These are phyloP conservation scores for Hyla sarda DNA, from an alignment of 2,113 vertebrate genomes.

Conservation along the genomic window DNA sequence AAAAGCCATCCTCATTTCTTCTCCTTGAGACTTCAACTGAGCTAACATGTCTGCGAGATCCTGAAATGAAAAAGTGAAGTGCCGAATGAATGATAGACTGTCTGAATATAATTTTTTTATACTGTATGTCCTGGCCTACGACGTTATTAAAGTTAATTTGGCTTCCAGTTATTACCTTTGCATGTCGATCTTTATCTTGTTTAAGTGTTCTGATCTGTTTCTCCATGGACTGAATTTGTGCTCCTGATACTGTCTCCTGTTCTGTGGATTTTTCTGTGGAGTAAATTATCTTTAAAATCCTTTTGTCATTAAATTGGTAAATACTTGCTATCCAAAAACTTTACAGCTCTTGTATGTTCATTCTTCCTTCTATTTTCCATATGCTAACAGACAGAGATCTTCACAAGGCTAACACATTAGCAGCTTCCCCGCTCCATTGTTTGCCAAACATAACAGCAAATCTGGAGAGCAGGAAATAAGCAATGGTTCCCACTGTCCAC, in stretches of 20 bases:
- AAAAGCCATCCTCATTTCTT: slow-evolving; percentile 61
- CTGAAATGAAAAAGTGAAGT: slow-evolving; percentile 47
- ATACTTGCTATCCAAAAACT: no score
- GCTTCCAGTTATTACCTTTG: slow-evolving; percentile 62
- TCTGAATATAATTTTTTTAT: not conserved
- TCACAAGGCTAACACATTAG: no score
- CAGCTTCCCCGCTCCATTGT: not conserved
- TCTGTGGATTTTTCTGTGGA: slow-evolving; percentile 16
- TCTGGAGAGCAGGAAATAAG: not conserved
- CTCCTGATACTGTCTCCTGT: slow-evolving; percentile 14
- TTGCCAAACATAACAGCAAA: no score
- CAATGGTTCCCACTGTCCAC: not conserved
- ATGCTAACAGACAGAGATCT: not conserved
- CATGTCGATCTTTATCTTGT: slow-evolving; percentile 63
- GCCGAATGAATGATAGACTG: not conserved
- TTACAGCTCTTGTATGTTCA: not conserved
- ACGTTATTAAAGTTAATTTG: not conserved
- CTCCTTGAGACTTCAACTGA: slow-evolving; percentile 53
- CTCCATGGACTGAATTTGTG: slow-evolving; percentile 58
- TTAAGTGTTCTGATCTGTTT: slow-evolving; percentile 53
- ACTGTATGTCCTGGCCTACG: not conserved
- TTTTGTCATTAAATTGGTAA: not conserved
- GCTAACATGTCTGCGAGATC: slow-evolving; percentile 62
- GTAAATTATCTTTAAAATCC: not conserved
- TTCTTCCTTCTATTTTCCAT: not conserved